Evolutionary conservation across 2,113 vertebrate genomes (phyloP), one percentile per base, ranked within the genome.

Genomic region (Ondatra zibethicus): DNA sequence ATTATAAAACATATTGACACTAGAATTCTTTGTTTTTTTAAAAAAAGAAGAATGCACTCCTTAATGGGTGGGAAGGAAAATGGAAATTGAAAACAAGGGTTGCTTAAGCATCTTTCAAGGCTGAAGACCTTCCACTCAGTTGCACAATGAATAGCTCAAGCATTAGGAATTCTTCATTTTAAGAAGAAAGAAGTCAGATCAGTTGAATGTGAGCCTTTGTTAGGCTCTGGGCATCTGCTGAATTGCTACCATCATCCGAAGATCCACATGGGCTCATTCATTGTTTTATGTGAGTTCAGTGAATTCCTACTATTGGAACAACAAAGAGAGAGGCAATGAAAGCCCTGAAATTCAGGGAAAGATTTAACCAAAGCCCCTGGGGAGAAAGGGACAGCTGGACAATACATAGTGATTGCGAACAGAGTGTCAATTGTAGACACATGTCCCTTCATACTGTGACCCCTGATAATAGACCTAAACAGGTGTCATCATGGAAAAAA

Each of bases 71-170:
- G 72, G 72, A 77, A 91, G 89, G 39, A 81, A 88, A 72, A 76
- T 45, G 52, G 91, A 82, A 90, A 96, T 70, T 89, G 91, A 91
- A 95, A 97, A 82, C 72, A 95, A 96, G 95, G 96, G 72, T 88
- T 96, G 36, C n/a, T 78, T 42, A 58, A 58, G 23, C 55, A 96
- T 92, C 96, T 89, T 92, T 58, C 17, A 80, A 17, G 55, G 50
- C 3, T 75, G 75, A 93, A 85, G 92, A 90, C 89, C 95, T 92
- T 92, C 91, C 85, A 63, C 80, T 85, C n/a, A 33, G 70, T 39
- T 84, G 50, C 91, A 88, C 19, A 3, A 11, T 94, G 68, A 68
- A 84, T 85, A 12, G n/a, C 55, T 92, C 42, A 58, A 78, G 72
- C 72, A 61, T 87, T 68, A 70, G 47, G 31, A 29, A 93, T 84